A percentile compares a stretch with the other conserved stretches of the same genome.
Evolutionary conservation across 1,140 invertebrate species (phyloP).

Genomic region (Meloidogyne floridensis): DNA sequence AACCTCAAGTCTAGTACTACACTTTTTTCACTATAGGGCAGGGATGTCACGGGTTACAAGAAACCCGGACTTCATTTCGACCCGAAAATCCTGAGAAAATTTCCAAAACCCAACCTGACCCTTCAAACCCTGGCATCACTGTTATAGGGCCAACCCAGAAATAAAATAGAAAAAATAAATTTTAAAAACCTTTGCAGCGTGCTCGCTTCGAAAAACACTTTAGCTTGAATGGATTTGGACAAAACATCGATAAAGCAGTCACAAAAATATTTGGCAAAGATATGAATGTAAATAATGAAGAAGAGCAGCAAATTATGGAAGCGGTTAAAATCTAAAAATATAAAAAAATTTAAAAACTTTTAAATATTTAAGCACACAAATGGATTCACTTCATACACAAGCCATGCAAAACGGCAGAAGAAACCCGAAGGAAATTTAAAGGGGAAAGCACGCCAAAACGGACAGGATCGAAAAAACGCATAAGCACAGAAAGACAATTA

Average conservation of each 20-base stretch:
- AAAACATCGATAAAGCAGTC: constrained; percentile 53
- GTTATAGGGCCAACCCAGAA: too few species aligned
- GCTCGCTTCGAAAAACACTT: constrained; percentile 51
- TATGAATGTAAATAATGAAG: neutral
- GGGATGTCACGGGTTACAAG: too few species aligned
- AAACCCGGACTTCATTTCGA: too few species aligned
- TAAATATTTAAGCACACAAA: neutral
- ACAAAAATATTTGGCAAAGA: constrained; percentile 39
- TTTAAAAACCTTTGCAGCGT: constrained; percentile 37
- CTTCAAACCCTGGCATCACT: too few species aligned
- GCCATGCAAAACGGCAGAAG: neutral
- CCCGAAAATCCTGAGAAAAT: too few species aligned
- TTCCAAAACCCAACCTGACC: too few species aligned
- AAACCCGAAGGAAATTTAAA: neutral
- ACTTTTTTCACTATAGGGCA: too few species aligned
- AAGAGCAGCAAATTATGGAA: neutral
- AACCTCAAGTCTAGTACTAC: too few species aligned
- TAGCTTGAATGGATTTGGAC: constrained; percentile 53
- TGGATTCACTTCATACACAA: neutral
- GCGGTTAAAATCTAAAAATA: neutral
- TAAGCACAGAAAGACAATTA: neutral
- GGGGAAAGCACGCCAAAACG: neutral
- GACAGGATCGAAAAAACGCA: constrained; percentile 12
- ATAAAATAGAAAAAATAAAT: neutral
- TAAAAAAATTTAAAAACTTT: neutral